Evolutionary conservation across 2,797 vertebrate genomes (phyloP), one percentile per base, ranked within the genome.

Genomic region (Sebastes oblongus): DNA sequence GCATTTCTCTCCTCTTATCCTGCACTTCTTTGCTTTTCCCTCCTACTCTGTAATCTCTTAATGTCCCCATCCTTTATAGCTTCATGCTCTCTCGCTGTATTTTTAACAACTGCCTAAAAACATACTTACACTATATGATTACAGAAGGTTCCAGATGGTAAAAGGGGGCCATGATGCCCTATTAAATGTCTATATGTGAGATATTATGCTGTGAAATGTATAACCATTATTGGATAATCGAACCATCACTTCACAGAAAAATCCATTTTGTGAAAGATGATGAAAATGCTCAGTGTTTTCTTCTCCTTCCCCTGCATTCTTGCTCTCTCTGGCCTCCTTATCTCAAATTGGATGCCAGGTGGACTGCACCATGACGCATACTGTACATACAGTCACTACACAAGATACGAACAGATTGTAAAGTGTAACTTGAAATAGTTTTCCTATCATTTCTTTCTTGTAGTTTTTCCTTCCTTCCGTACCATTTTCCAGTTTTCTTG

Each of bases 261-360:
- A 78, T 65, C 52, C 61, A 75, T 64, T 74, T 39, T 52, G 62
- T 52, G 56, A 36, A 55, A 39, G 4, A 36, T 34, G 34, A 62
- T 34, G 34, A 62, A 32, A 82, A 67, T 66, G n/a, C 3, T 32
- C 5, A 25, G 3, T 24, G 10, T 36, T 75, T 42, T 62, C 32
- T 73, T 34, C 50, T 65, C n/a, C 25, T 3, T 20, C 12, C n/a
- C 9, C 27, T 59, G 9, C 8, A n/a, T 50, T 46, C 36, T 69
- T 39, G 25, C 29, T 30, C 18, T 18, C 16, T 79, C 14, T 1
- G 4, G 66, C 14, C 70, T 60, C 50, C 59, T 79, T 69, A 83
- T 85, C 60, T 81, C n/a, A 64, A 72, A 83, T 52, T 73, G 22
- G 54, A 67, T 67, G 8, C 42, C 60, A 62, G 27, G 27, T 56